These are phyloP conservation scores for Porites divaricata DNA, from an alignment of 92 coral and sea anemone species.

Conservation along the genomic window DNA sequence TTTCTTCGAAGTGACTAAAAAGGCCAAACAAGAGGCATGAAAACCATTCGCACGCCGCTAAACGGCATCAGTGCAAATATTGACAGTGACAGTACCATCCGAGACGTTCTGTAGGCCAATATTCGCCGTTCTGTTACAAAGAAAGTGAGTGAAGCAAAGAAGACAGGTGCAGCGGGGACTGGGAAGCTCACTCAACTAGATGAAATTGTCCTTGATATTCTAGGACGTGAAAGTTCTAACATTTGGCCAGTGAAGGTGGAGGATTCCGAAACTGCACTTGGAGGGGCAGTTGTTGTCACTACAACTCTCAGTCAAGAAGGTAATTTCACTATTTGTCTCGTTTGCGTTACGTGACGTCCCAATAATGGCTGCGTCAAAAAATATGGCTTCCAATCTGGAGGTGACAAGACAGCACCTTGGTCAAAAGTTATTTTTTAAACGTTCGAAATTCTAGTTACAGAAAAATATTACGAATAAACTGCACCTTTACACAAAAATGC, in stretches of 20 bases:
- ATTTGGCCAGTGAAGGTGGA: slow-evolving; percentile 41
- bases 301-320: slow-evolving; percentile 16
- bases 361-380: no score
- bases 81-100: slow-evolving; percentile 18
- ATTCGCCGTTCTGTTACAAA: background rate
- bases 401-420: no score
- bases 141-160: slow-evolving; percentile 32
- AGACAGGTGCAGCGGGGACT: slow-evolving; percentile 20
- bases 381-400: no score
- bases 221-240: slow-evolving; percentile 45
- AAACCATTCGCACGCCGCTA: background rate
- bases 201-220: slow-evolving; percentile 42
- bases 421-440: no score
- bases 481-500: no score
- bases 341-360: no score
- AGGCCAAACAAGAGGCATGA: slow-evolving; percentile 4
- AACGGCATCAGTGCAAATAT: no score
- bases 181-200: slow-evolving; percentile 32
- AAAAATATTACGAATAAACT: no score
- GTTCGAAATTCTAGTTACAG: no score
- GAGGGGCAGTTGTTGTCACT: slow-evolving; percentile 21
- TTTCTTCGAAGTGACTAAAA: background rate
- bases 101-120: slow-evolving; percentile 27
- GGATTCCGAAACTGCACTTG: slow-evolving; percentile 26
- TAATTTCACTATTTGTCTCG: background rate